Evolutionary conservation across 1,140 invertebrate genomes (phyloP).

Genomic region (Copidosoma floridanum): DNA sequence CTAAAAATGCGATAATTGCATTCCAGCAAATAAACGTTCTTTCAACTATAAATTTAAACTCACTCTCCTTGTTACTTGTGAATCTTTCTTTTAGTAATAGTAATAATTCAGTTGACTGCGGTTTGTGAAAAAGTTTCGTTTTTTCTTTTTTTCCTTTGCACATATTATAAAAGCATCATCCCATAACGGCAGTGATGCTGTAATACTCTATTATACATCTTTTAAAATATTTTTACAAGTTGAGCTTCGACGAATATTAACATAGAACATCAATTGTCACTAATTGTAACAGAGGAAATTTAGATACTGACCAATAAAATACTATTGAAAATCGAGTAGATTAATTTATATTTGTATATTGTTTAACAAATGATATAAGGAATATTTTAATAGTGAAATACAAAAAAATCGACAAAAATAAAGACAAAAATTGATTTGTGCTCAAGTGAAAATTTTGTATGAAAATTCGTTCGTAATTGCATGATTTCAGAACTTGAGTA

Average conservation of each 20-base stretch:
- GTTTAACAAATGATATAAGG: too few relatives aligned
- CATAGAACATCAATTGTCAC: constrained; percentile 17
- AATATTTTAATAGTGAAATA: too few relatives aligned
- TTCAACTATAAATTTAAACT: too few relatives aligned
- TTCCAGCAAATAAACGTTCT: too few relatives aligned
- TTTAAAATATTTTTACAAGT: constrained; percentile 21
- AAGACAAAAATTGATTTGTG: neutral
- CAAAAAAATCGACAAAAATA: neutral
- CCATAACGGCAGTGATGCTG: constrained; percentile 29
- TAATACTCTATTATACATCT: constrained; percentile 22
- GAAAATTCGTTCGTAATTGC: constrained; percentile 6
- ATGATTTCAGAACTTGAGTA: too few relatives aligned
- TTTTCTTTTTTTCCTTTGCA: constrained; percentile 1
- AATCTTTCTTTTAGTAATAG: too few relatives aligned
- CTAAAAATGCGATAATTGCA: too few relatives aligned
- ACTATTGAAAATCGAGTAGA: constrained; percentile 14
- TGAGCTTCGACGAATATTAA: constrained; percentile 16
- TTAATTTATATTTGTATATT: too few relatives aligned
- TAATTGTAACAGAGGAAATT: too few relatives aligned
- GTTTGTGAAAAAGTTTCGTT: constrained; percentile 35
- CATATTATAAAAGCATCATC: constrained; percentile 31
- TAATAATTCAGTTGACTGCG: constrained; percentile 19
- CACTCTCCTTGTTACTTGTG: too few relatives aligned
- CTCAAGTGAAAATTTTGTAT: neutral
- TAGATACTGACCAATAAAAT: too few relatives aligned